phyloP scores from a whole-genome alignment of 2,888 invertebrate species.

The Metellina segmentata region DNA sequence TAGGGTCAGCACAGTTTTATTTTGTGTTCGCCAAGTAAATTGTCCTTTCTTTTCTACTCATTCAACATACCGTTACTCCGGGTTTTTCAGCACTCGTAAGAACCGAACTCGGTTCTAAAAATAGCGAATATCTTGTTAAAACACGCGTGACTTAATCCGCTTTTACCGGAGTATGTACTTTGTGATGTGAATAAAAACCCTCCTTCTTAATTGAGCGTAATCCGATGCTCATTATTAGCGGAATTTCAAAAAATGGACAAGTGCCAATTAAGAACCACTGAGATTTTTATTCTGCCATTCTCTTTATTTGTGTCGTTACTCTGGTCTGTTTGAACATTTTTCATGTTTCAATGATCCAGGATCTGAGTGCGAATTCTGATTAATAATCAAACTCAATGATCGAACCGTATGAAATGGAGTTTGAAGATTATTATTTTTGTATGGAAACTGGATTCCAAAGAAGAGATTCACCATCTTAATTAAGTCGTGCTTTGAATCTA shows the following conservation, averaged over 20 bases:
- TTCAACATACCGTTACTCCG: background rate
- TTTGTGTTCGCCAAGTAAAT: background rate
- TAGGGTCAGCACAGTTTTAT: background rate
- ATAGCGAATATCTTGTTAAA: background rate
- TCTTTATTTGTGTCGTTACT: background rate
- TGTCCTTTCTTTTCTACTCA: background rate
- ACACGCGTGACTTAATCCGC: background rate
- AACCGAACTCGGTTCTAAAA: background rate
- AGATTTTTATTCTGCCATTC: background rate
- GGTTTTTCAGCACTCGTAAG: background rate
- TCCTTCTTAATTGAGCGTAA: conserved; percentile 12
- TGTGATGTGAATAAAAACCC: background rate
- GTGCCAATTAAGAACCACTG: conserved; percentile 10
- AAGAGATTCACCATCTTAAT: too few species aligned
- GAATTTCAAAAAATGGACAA: conserved; percentile 29
- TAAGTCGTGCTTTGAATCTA: too few species aligned
- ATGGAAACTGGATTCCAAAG: too few species aligned
- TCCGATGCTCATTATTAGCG: conserved; percentile 17
- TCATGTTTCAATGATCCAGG: background rate
- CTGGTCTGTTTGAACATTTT: background rate
- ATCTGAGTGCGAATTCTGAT: too few species aligned
- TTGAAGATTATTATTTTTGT: too few species aligned
- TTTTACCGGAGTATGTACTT: background rate
- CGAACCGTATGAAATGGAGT: too few species aligned
- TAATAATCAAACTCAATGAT: too few species aligned